phyloP scores from a whole-genome alignment of 2,797 vertebrate species.

The Cheirogaleus major region DNA sequence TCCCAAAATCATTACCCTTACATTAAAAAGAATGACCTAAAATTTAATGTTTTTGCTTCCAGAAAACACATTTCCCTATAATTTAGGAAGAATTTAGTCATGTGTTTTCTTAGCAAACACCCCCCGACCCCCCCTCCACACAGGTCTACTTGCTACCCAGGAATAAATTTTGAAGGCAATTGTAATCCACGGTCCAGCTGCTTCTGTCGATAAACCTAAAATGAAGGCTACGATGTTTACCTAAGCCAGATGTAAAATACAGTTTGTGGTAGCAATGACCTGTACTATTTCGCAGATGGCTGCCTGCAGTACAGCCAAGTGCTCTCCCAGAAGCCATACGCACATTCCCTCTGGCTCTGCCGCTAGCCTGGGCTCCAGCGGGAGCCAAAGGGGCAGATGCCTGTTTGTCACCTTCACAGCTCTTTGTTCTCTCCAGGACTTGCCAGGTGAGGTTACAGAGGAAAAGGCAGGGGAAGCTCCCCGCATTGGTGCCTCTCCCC shows the following conservation, averaged over 20 bases:
- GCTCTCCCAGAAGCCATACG: neutral
- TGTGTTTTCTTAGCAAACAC: neutral
- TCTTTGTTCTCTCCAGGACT: neutral
- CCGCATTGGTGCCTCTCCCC: rapidly evolving
- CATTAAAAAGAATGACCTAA: neutral
- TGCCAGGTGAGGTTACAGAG: neutral
- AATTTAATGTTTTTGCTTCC: neutral
- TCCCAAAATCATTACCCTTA: neutral
- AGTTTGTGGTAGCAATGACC: neutral
- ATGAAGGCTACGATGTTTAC: neutral
- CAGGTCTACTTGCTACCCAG: neutral
- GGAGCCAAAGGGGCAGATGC: neutral
- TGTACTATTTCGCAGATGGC: neutral
- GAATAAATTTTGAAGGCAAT: neutral
- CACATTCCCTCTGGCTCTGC: neutral
- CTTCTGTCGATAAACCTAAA: neutral
- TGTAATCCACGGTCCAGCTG: neutral
- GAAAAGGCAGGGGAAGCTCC: neutral
- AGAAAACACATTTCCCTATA: neutral
- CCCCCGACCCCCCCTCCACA: neutral
- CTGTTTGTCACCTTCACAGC: neutral
- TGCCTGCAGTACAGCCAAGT: neutral
- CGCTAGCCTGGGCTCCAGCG: neutral
- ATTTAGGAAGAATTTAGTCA: neutral
- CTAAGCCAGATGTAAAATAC: neutral